These are phyloP conservation scores for Deroptyus accipitrinus DNA, from an alignment of 2,113 vertebrate species.

Conservation along the genomic window DNA sequence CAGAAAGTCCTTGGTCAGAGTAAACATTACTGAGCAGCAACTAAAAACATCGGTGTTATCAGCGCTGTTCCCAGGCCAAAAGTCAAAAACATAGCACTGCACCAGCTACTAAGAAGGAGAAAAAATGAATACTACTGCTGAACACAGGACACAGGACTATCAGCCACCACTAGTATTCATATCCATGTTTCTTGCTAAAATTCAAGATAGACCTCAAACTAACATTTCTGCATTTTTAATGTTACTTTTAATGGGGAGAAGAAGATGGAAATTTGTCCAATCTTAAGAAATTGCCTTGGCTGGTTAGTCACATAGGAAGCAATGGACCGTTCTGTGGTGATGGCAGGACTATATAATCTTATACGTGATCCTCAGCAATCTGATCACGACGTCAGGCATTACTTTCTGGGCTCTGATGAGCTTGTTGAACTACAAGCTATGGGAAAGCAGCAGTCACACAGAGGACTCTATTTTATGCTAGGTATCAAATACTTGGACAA, in stretches of 20 bases:
- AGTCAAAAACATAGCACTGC: too few species aligned
- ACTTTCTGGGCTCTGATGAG: not conserved
- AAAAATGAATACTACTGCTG: too few species aligned
- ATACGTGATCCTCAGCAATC: not conserved
- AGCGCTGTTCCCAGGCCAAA: too few species aligned
- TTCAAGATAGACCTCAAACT: not conserved
- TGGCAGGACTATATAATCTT: not conserved
- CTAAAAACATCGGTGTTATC: too few species aligned
- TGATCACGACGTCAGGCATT: not conserved
- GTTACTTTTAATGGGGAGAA: not conserved
- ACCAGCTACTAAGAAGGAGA: too few species aligned
- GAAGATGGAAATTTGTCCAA: not conserved
- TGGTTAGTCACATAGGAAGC: not conserved
- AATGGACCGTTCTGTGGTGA: not conserved
- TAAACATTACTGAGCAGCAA: too few species aligned
- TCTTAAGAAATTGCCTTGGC: not conserved
- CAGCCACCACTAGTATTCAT: not conserved
- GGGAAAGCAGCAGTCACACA: not conserved
- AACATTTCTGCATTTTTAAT: not conserved
- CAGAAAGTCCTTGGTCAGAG: too few species aligned
- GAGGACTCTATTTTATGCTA: not conserved
- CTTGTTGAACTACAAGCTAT: not conserved
- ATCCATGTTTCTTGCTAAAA: not conserved
- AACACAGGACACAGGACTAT: not conserved
- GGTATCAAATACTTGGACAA: not conserved